These are phyloP conservation scores for Leptura quadrifasciata DNA, from an alignment of 2,888 invertebrate genomes.

Conservation along the genomic window DNA sequence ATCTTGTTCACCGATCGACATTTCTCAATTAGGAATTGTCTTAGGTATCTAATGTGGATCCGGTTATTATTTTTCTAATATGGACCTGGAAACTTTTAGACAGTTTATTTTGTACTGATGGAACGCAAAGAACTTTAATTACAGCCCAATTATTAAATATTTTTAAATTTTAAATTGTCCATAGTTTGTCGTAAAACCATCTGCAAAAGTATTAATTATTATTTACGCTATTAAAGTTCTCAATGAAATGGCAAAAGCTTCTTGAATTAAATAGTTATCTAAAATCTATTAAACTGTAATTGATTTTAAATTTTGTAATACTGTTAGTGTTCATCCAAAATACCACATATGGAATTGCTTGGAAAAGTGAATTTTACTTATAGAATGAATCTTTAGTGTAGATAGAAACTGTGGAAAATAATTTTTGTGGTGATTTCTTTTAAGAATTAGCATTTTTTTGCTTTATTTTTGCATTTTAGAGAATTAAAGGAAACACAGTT, in stretches of 20 bases:
- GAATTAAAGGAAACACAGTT: too few species aligned
- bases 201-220: conserved; percentile 1
- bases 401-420: too few species aligned
- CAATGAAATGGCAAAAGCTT: background rate
- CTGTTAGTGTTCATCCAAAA: too few species aligned
- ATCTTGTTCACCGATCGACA: background rate
- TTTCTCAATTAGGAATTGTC: background rate
- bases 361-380: too few species aligned
- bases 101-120: background rate
- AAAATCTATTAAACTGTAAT: too few species aligned
- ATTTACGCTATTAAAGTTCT: background rate
- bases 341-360: too few species aligned
- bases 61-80: background rate
- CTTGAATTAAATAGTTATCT: background rate
- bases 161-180: background rate
- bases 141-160: background rate
- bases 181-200: background rate
- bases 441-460: too few species aligned
- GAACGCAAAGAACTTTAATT: background rate
- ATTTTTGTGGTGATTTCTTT: too few species aligned
- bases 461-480: too few species aligned
- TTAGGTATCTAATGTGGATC: background rate
- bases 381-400: too few species aligned
- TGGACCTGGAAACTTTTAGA: background rate
- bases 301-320: too few species aligned